Conservation (phyloP, 2,113 vertebrate species). For the Rhodinocichla rosea region DNA sequence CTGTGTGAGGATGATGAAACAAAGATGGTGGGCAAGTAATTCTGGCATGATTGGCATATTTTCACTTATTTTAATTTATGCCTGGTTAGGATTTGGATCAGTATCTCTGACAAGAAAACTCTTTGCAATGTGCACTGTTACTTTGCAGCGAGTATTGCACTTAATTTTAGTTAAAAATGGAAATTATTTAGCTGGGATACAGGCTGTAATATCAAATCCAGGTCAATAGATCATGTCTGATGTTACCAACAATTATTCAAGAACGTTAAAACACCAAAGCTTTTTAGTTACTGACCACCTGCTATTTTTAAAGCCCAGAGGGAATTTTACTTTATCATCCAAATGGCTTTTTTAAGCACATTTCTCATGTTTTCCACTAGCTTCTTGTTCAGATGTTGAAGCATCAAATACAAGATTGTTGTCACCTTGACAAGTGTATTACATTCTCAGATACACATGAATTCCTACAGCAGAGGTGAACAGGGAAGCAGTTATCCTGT, state of each 20-base stretch:
- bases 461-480: slow-evolving; percentile 42
- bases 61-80: background rate
- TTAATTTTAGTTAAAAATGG: background rate
- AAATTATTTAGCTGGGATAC: background rate
- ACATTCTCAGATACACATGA: slow-evolving; percentile 36
- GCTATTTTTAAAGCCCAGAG: background rate
- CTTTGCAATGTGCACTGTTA: background rate
- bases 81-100: background rate
- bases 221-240: background rate
- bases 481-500: slow-evolving; percentile 22
- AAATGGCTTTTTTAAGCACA: background rate
- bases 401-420: slow-evolving; percentile 11
- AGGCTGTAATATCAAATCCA: background rate
- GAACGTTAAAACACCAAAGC: background rate
- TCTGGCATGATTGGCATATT: background rate
- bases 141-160: background rate
- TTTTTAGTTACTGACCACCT: background rate
- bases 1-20: background rate
- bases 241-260: background rate
- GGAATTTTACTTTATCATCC: slow-evolving; percentile 23
- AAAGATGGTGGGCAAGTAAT: background rate
- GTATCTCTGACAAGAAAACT: background rate
- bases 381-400: background rate
- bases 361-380: slow-evolving; percentile 9
- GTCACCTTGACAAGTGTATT: slow-evolving; percentile 49